Evolutionary conservation across 2,888 invertebrate genomes (phyloP).

Genomic region (Melangyna quadrimaculata): DNA sequence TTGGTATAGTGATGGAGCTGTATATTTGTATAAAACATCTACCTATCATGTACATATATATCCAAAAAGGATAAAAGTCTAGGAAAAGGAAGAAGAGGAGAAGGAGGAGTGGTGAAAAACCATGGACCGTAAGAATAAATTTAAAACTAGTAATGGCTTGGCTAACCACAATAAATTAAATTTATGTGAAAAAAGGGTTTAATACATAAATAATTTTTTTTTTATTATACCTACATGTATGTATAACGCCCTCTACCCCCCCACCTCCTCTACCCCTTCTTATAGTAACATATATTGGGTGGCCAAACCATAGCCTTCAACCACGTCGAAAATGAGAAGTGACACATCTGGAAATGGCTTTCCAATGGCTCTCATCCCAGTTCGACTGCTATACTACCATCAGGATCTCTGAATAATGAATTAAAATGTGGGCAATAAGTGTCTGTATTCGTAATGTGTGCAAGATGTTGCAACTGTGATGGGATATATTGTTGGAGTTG

Average conservation of each 20-base stretch:
- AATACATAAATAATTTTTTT: conserved; percentile 1
- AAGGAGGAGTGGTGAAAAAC: neutral
- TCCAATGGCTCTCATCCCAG: conserved; percentile 22
- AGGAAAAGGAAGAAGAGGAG: neutral
- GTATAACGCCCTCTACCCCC: neutral
- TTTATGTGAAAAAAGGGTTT: conserved; percentile 55
- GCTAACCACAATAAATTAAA: conserved; percentile 70
- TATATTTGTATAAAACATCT: neutral
- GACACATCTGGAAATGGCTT: conserved; percentile 63
- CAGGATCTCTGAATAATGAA: conserved; percentile 57
- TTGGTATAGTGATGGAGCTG: conserved; percentile 2
- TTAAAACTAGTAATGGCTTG: conserved; percentile 68
- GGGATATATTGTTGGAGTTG: conserved; percentile 30
- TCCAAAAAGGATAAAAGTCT: neutral
- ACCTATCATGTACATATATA: neutral
- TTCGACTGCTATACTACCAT: no score
- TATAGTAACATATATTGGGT: neutral
- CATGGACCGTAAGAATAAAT: conserved; percentile 59
- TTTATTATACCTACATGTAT: neutral
- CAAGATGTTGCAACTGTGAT: conserved; percentile 39
- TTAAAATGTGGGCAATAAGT: conserved; percentile 44
- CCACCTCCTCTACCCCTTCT: neutral
- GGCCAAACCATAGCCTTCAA: neutral
- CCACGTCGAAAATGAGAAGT: conserved; percentile 34
- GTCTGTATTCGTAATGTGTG: conserved; percentile 21